Percentiles rank a stretch among this genome's conserved stretches.
phyloP scores from a whole-genome alignment of 1,140 invertebrate genomes.

The Lamellibrachia luymesi region DNA sequence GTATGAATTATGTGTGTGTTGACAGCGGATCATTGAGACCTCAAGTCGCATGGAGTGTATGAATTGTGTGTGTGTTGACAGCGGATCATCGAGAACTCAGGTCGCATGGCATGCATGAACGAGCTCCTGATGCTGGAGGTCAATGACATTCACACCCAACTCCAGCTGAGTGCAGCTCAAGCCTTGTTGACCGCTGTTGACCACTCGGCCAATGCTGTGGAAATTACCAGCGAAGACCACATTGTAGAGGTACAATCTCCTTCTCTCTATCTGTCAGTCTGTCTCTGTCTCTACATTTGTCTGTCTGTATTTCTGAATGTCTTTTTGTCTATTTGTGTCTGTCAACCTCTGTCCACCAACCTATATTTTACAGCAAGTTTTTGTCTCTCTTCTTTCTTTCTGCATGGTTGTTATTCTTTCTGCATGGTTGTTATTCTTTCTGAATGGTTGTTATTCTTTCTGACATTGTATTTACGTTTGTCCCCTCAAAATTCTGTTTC shows the following conservation, averaged over 20 bases:
- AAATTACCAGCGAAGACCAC: constrained; percentile 81
- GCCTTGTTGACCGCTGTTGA: constrained; percentile 83
- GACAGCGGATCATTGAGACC: not conserved
- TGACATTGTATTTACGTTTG: too few species aligned
- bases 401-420: too few species aligned
- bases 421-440: too few species aligned
- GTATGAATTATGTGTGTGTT: not conserved
- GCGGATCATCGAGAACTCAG: constrained; percentile 72
- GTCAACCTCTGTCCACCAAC: too few species aligned
- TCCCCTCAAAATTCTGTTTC: too few species aligned
- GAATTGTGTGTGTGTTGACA: constrained; percentile 42
- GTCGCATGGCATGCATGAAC: constrained; percentile 68
- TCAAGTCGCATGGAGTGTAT: not conserved
- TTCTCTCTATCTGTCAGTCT: not conserved
- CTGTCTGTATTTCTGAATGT: not conserved
- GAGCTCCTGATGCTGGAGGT: constrained; percentile 73
- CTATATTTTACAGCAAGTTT: too few species aligned
- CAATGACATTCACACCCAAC: constrained; percentile 64
- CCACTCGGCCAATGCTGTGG: constrained; percentile 78
- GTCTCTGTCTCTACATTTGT: not conserved
- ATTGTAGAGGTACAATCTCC: constrained; percentile 70
- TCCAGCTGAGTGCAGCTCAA: constrained; percentile 65
- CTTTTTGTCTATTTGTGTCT: too few species aligned
- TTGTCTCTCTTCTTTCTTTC: too few species aligned
- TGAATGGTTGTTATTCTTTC: too few species aligned